A percentile compares a stretch with the other conserved stretches of the same genome.
These are phyloP conservation scores for Notocelia uddmanniana DNA, from an alignment of 2,888 invertebrate species.

Conservation along the genomic window DNA sequence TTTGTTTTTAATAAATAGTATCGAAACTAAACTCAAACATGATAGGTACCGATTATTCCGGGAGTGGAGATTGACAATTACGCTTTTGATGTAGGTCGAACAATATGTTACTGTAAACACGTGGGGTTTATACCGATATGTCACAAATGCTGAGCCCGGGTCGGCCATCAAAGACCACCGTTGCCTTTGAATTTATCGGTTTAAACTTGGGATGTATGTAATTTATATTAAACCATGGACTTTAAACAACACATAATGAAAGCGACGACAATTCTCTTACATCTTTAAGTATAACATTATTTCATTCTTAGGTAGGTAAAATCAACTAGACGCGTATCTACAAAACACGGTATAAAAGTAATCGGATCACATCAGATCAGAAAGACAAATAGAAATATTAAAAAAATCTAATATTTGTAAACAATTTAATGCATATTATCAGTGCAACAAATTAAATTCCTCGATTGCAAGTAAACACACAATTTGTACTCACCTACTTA, in stretches of 20 bases:
- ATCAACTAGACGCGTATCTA: no score
- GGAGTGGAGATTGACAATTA: constrained; percentile 35
- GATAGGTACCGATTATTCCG: constrained; percentile 25
- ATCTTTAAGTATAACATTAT: neutral
- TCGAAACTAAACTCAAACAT: constrained; percentile 42
- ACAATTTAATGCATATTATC: neutral
- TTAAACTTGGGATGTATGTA: constrained; percentile 5
- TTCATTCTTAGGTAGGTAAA: neutral
- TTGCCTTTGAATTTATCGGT: constrained; percentile 24
- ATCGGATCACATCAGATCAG: neutral
- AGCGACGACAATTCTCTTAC: neutral
- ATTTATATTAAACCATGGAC: neutral
- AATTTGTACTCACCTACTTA: no score
- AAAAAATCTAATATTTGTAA: no score
- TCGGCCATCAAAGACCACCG: constrained; percentile 30
- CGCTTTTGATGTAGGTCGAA: constrained; percentile 34
- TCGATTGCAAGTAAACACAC: neutral
- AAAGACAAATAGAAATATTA: neutral
- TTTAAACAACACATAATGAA: neutral
- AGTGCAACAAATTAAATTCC: neutral
- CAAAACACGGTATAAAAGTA: no score
- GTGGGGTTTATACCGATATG: constrained; percentile 25
- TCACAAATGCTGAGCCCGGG: constrained; percentile 29
- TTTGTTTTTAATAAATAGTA: constrained; percentile 45
- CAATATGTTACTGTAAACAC: constrained; percentile 39